phyloP scores from a whole-genome alignment of 1,140 invertebrate genomes.

The Lethocerus indicus region DNA sequence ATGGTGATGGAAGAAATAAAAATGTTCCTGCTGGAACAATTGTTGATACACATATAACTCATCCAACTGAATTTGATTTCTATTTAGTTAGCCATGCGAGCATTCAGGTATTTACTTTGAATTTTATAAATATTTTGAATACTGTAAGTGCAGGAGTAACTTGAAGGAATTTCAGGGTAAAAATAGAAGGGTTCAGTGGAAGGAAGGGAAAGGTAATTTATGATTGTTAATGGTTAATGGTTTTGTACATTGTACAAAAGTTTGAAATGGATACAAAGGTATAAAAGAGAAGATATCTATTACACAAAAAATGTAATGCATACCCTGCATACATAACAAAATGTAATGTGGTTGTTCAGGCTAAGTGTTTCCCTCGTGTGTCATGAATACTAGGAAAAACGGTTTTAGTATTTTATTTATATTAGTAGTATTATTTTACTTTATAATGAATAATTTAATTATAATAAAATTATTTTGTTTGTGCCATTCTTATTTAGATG shows the following conservation, averaged over 20 bases:
- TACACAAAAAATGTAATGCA: no score
- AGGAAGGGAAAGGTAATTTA: no score
- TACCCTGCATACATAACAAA: no score
- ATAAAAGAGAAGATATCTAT: neutral
- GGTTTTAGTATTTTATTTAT: neutral
- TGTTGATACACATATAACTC: conserved; percentile 65
- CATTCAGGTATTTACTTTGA: conserved; percentile 42
- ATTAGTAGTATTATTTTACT: neutral
- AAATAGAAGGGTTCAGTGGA: no score
- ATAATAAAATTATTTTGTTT: neutral
- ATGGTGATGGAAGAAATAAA: conserved; percentile 29
- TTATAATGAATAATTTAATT: neutral
- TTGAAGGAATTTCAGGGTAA: no score
- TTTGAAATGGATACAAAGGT: neutral
- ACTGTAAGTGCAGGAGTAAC: no score
- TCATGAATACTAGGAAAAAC: no score
- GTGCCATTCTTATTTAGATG: neutral
- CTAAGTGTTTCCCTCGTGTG: no score
- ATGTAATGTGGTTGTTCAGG: no score
- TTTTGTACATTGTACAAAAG: neutral
- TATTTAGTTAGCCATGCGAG: conserved; percentile 57
- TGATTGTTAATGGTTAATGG: no score
- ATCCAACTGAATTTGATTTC: conserved; percentile 68
- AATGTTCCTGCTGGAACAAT: conserved; percentile 72
- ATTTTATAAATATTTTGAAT: no score